These are phyloP conservation scores for Amphimallon solstitiale DNA, from an alignment of 2,888 invertebrate species.

Conservation along the genomic window DNA sequence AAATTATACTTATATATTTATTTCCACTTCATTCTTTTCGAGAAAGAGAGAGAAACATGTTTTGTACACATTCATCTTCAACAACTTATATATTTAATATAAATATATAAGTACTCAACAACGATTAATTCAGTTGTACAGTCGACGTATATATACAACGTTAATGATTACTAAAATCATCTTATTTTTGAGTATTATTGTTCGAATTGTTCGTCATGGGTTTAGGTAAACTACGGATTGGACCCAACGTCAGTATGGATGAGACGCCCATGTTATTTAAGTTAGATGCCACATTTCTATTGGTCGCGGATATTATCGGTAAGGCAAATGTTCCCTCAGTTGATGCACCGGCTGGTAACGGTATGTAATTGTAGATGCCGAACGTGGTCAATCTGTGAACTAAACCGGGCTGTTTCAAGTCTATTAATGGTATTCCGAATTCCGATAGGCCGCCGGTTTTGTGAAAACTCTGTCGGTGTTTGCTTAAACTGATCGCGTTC, in stretches of 20 bases:
- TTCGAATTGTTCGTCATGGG: slow-evolving; percentile 39
- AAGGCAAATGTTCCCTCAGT: slow-evolving; percentile 74
- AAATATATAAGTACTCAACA: neutral
- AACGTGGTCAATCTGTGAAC: slow-evolving; percentile 71
- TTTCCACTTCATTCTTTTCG: no score
- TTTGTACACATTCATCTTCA: neutral
- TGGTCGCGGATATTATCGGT: slow-evolving; percentile 67
- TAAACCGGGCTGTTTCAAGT: slow-evolving; percentile 75
- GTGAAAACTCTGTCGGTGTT: slow-evolving; percentile 74
- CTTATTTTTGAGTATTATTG: slow-evolving; percentile 5
- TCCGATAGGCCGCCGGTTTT: slow-evolving; percentile 70
- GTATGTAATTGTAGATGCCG: slow-evolving; percentile 80
- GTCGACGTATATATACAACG: neutral
- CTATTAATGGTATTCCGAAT: slow-evolving; percentile 78
- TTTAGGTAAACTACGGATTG: slow-evolving; percentile 65
- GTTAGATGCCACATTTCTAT: slow-evolving; percentile 58
- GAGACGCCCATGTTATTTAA: slow-evolving; percentile 75
- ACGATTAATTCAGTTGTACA: slow-evolving; percentile 11
- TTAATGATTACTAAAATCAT: neutral
- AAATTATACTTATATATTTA: no score
- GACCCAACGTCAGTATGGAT: slow-evolving; percentile 77
- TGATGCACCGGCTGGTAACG: slow-evolving; percentile 68
- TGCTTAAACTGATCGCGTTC: slow-evolving; percentile 67
- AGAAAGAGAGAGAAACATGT: neutral
- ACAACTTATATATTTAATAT: neutral